phyloP scores from a whole-genome alignment of 1,140 invertebrate genomes.

The Drosophila bocqueti region DNA sequence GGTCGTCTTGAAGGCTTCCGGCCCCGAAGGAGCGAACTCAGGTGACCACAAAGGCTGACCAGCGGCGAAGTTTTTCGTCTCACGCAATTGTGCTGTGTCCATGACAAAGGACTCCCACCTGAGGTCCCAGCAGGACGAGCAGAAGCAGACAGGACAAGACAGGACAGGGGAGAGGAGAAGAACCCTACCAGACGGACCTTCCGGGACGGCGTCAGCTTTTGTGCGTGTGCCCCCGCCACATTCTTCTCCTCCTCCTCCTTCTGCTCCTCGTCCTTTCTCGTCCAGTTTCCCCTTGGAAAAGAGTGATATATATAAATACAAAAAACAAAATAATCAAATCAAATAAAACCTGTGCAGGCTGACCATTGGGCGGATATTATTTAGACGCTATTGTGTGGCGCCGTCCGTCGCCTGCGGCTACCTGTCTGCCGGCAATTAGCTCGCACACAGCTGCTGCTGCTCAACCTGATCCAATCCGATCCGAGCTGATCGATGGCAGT shows the following conservation, averaged over 20 bases:
- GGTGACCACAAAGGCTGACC: constrained; percentile 63
- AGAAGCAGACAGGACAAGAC: neutral
- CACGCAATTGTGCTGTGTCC: constrained; percentile 53
- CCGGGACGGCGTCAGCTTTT: constrained; percentile 70
- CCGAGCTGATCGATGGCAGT: constrained; percentile 21
- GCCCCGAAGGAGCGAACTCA: constrained; percentile 42
- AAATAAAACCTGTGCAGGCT: constrained; percentile 30
- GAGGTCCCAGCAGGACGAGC: constrained; percentile 10
- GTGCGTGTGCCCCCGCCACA: constrained; percentile 54
- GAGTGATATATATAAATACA: constrained; percentile 5
- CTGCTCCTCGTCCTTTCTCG: neutral
- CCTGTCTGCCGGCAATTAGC: constrained; percentile 73
- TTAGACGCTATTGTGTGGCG: constrained; percentile 81
- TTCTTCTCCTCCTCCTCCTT: too few species aligned
- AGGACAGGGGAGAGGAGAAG: neutral
- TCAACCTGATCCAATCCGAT: constrained; percentile 16
- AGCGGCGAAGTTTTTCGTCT: constrained; percentile 44
- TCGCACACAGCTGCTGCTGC: constrained; percentile 70
- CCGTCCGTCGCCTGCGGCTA: constrained; percentile 39
- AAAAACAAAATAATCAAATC: neutral
- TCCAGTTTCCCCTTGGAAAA: neutral
- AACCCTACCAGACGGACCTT: constrained; percentile 59
- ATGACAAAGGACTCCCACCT: constrained; percentile 46
- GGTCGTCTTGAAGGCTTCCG: constrained; percentile 52
- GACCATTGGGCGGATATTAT: constrained; percentile 82